Conservation (phyloP, 2,113 vertebrate genomes). For the Sinocyclocheilus rhinocerous region DNA sequence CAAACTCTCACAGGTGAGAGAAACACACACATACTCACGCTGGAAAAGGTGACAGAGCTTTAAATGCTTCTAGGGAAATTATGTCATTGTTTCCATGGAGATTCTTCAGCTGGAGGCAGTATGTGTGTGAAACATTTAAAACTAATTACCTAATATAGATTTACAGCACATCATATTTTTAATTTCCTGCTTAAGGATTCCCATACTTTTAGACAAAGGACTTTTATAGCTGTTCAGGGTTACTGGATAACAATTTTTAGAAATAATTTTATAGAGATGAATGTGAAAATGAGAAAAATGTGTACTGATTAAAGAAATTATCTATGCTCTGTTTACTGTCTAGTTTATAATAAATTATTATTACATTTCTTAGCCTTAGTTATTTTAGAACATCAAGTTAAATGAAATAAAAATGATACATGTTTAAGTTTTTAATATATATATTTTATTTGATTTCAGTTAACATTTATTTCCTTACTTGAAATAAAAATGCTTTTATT, state of each 20-base stretch:
- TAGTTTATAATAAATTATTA: no score
- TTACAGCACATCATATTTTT: neutral
- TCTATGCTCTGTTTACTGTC: no score
- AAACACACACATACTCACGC: neutral
- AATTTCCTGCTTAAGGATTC: neutral
- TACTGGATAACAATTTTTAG: neutral
- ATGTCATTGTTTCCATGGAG: conserved; percentile 72
- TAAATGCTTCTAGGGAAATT: conserved; percentile 72
- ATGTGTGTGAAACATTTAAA: neutral
- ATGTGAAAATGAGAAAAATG: no score
- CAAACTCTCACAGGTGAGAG: neutral
- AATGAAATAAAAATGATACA: no score
- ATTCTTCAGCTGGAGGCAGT: conserved; percentile 47
- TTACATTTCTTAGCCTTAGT: no score
- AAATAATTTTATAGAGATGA: no score
- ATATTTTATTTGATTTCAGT: no score
- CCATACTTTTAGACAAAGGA: neutral
- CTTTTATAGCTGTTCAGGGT: neutral
- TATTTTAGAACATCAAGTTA: no score
- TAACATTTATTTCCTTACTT: no score
- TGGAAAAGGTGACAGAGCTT: conserved; percentile 71
- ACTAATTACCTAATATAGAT: neutral
- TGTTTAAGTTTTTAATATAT: no score
- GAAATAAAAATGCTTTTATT: no score
- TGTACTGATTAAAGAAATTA: no score